Percentiles rank a stretch among this genome's conserved stretches.
Evolutionary conservation across 1,140 invertebrate genomes (phyloP).

Genomic region (Pogonomyrmex barbatus): DNA sequence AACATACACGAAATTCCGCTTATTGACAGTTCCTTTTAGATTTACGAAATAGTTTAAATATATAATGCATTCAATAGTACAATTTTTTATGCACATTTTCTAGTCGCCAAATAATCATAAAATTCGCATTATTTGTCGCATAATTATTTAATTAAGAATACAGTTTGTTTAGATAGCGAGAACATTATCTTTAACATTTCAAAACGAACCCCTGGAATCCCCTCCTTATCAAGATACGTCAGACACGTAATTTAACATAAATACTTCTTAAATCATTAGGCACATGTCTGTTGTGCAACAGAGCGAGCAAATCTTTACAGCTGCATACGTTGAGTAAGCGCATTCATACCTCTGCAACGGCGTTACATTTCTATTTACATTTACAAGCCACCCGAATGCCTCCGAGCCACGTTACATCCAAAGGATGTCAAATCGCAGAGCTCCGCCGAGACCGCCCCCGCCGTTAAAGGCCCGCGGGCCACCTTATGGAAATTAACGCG

Average conservation of each 20-base stretch:
- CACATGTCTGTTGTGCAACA: no score
- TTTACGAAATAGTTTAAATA: background rate
- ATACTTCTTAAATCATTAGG: background rate
- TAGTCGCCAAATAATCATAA: background rate
- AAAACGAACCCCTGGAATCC: background rate
- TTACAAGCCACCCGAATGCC: background rate
- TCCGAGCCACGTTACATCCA: background rate
- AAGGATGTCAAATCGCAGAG: slow-evolving; percentile 44
- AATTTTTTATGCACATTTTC: background rate
- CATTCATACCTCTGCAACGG: background rate
- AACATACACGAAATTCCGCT: background rate
- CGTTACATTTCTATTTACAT: background rate
- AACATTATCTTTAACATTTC: background rate
- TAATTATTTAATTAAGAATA: background rate
- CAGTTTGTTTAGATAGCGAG: background rate
- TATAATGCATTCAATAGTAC: background rate
- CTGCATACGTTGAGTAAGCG: background rate
- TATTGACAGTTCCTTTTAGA: background rate
- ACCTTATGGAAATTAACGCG: slow-evolving; percentile 79
- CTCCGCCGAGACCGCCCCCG: background rate
- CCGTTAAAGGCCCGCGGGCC: slow-evolving; percentile 60
- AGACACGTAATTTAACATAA: background rate
- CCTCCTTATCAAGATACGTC: background rate
- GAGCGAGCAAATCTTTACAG: background rate
- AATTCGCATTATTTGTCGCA: background rate